phyloP scores from a whole-genome alignment of 2,113 vertebrate genomes.

The Scalopus aquaticus region DNA sequence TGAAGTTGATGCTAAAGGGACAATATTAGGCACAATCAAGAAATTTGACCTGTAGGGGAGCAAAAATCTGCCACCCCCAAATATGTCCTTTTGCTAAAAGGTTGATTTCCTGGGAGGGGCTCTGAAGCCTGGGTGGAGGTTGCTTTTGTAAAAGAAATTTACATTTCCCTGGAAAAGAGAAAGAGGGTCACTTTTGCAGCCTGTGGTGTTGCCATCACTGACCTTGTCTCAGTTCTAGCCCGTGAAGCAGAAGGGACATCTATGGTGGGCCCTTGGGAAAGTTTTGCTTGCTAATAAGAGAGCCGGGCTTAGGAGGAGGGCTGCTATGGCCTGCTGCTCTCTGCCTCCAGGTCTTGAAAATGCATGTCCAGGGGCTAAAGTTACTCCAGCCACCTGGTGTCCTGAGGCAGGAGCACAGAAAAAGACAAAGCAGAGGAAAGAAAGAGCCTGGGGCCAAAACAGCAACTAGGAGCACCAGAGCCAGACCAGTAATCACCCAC shows the following conservation, averaged over 20 bases:
- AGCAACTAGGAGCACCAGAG: not conserved
- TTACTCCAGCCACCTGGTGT: not conserved
- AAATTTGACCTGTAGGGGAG: not conserved
- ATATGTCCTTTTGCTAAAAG: too few species aligned
- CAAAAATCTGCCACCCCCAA: too few species aligned
- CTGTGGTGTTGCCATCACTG: not conserved
- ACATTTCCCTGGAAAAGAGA: not conserved
- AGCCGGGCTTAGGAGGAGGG: not conserved
- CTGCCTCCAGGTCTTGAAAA: not conserved
- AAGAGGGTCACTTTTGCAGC: not conserved
- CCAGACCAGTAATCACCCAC: too few species aligned
- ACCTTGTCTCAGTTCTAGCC: not conserved
- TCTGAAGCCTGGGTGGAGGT: too few species aligned
- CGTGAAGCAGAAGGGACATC: not conserved
- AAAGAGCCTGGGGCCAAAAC: too few species aligned
- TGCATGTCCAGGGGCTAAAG: too few species aligned
- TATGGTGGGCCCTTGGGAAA: not conserved
- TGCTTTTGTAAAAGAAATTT: too few species aligned
- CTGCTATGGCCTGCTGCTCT: too few species aligned
- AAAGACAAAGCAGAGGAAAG: not conserved
- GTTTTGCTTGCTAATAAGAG: not conserved
- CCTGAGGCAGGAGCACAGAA: too few species aligned
- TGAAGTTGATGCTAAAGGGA: not conserved
- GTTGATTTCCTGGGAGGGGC: too few species aligned
- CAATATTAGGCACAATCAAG: not conserved